Evolutionary conservation across 2,888 invertebrate genomes (phyloP).

Genomic region (Lithophane socia): DNA sequence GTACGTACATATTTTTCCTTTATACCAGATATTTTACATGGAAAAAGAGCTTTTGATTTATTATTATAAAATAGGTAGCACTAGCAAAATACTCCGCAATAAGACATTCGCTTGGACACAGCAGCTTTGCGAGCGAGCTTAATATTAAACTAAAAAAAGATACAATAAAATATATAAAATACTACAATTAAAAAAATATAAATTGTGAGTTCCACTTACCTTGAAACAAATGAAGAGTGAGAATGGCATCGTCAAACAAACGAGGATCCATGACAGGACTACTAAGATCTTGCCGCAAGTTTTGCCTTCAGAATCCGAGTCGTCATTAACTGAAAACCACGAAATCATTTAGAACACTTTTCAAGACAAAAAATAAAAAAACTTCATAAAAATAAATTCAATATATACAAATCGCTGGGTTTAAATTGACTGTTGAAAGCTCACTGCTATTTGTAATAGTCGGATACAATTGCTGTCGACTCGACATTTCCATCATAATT

Average conservation of each 20-base stretch:
- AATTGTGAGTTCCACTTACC: conserved; percentile 89
- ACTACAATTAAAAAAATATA: not conserved
- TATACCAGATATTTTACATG: not conserved
- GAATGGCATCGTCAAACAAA: conserved; percentile 96
- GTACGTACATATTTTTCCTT: not conserved
- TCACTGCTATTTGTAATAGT: conserved; percentile 76
- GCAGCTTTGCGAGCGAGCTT: not conserved
- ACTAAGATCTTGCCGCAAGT: conserved; percentile 96
- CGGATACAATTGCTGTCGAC: conserved; percentile 83
- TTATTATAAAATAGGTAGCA: not conserved
- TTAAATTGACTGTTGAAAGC: conserved; percentile 47
- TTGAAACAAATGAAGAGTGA: conserved; percentile 98
- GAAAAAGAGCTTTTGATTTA: too few relatives aligned
- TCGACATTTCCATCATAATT: conserved; percentile 84
- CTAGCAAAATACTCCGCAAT: not conserved
- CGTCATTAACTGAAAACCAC: conserved; percentile 89
- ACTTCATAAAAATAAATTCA: not conserved
- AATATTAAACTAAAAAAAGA: not conserved
- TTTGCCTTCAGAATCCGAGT: conserved; percentile 91
- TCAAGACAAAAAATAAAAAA: not conserved
- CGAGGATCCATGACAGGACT: conserved; percentile 95
- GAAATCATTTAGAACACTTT: conserved; percentile 22
- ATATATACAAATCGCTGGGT: conserved; percentile 34
- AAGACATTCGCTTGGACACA: conserved; percentile 7
- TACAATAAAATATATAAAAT: not conserved